Base-by-base conservation (phyloP, 2,797 vertebrate genomes). In the Ctenopoma multispine region DNA sequence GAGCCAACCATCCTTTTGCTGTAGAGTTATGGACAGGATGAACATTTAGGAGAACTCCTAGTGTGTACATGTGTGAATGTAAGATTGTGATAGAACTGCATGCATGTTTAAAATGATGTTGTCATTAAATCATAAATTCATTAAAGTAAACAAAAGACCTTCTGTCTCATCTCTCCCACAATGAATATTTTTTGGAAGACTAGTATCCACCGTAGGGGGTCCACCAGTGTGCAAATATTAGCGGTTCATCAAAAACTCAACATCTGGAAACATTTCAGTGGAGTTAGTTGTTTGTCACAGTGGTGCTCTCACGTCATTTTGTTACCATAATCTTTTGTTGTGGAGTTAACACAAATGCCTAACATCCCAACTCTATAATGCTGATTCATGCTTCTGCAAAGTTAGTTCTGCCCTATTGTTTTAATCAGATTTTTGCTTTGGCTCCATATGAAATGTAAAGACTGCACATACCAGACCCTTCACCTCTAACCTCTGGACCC, bases 231-330 rank as follows among this genome's bases (percentile, higher is more conserved):
- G 43, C 65, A 27, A 58, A 46, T 48, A 66, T 55, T 23, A 64
- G 29, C 40, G 44, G 40, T 36, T 4, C 56, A 43, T 29, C 63
- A 60, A 40, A 64, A 50, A 63, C 43, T 47, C 29, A 48, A 76
- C 81, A 85, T 80, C 84, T 87, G 82, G 65, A 58, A 87, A n/a
- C 31, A 1, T 81, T 83, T 80, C 47, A 29, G 36, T 41, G 63
- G 44, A 56, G 12, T 63, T 72, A 18, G 10, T 74, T 68, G 51
- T 72, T 18, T 60, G 63, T 78, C 57, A 48, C 31, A 11, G 50
- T 63, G 63, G 56, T 61, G 29, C 81, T 75, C 78, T 76, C 14
- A 18, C 55, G 46, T 47, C 63, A 34, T 57, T 74, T 62, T 47
- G 23, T 61, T 24, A 36, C 67, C 31, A 20, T 54, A 48, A 78